Base-by-base conservation (phyloP, 2,797 vertebrate species). In the Neoniphon sammara region DNA sequence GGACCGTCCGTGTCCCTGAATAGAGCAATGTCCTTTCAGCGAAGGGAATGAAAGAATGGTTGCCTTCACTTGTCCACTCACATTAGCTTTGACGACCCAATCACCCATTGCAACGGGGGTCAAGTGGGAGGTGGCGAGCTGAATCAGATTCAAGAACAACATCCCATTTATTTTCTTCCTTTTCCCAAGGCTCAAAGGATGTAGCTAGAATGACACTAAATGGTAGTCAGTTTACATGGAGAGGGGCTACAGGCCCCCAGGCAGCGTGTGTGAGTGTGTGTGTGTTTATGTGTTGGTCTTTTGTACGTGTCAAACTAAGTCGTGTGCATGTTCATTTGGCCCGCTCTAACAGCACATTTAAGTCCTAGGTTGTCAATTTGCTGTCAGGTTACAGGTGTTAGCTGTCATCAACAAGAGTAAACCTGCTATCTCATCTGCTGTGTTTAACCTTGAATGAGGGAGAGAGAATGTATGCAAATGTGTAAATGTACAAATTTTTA, bases 81-180 rank as follows among this genome's bases (percentile, higher is more conserved):
- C 80, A 85, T 86, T 84, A 89, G 80, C 78, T 75, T 61, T 77
- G 60, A 83, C 58, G 73, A 56, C 67, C 81, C 71, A 78, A 80
- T 86, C 82, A 84, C 61, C 75, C 59, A 27, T 62, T n/a, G 0
- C 58, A 53, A 53, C 60, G 21, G 39, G 50, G 70, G 39, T 78
- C 70, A 84, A 73, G 56, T 63, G 1, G 53, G 66, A 83, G 79
- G 63, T 50, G 30, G 12, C 36, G 23, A 71, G 65, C 63, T 53
- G 50, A n/a, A 18, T 5, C 23, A 31, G 61, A 34, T 69, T 70
- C 7, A 20, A 31, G 23, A 18, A 73, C 46, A 59, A 1, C n/a
- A 53, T 73, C 56, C 1, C 0, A 59, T 75, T 83, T 56, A 59
- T 70, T 47, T 68, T 70, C 14, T 3, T 25, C 34, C n/a, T 64